phyloP scores from a whole-genome alignment of 2,888 invertebrate genomes.

The Synergus japonicus region DNA sequence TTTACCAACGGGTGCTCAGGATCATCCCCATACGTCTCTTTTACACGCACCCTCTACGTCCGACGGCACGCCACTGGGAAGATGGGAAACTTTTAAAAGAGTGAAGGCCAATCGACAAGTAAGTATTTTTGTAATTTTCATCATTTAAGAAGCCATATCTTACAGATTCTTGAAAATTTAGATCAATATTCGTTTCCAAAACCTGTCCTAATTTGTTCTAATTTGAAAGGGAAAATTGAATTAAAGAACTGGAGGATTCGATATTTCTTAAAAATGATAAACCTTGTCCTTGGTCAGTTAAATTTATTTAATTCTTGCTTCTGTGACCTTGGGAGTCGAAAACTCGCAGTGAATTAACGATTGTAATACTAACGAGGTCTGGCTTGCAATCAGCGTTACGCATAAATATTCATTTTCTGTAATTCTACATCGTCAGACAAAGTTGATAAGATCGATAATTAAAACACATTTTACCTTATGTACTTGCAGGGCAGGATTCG shows the following conservation, averaged over 20 bases:
- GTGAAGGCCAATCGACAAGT: slow-evolving; percentile 87
- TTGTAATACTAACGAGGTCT: slow-evolving; percentile 31
- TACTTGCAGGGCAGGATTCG: slow-evolving; percentile 74
- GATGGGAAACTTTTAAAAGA: slow-evolving; percentile 87
- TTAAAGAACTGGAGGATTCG: background rate
- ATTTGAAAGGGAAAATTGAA: background rate
- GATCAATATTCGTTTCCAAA: too few species aligned
- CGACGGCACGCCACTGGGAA: slow-evolving; percentile 79
- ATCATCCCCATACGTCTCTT: slow-evolving; percentile 72
- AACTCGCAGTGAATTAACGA: slow-evolving; percentile 22
- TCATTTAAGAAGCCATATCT: background rate
- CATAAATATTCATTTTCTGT: slow-evolving; percentile 36
- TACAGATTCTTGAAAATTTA: too few species aligned
- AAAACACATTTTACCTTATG: slow-evolving; percentile 29
- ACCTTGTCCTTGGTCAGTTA: background rate
- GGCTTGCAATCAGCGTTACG: slow-evolving; percentile 34
- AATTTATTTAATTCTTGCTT: slow-evolving; percentile 9
- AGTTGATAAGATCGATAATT: slow-evolving; percentile 37
- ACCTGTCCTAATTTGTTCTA: too few species aligned
- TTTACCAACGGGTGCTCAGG: slow-evolving; percentile 74
- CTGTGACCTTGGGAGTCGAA: slow-evolving; percentile 15
- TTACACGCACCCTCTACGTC: slow-evolving; percentile 76
- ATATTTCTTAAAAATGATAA: background rate
- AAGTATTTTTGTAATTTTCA: background rate
- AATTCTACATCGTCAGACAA: slow-evolving; percentile 25